Conservation (phyloP, 1,140 invertebrate species). For the Drosophila pallidifrons region DNA sequence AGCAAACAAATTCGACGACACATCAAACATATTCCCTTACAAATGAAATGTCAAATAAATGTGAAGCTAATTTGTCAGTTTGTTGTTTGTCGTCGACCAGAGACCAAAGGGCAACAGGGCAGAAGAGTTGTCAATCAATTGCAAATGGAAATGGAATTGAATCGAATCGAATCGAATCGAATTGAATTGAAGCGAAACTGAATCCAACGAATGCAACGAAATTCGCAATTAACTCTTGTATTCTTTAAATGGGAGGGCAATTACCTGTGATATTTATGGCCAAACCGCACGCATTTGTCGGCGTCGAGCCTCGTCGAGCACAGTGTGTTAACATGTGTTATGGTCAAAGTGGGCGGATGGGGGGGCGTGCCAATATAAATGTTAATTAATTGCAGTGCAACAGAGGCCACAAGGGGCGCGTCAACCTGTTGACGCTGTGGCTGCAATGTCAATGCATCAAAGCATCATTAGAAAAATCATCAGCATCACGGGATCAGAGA, state of each 20-base stretch:
- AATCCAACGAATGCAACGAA: conserved; percentile 23
- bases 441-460: neutral
- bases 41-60: conserved; percentile 68
- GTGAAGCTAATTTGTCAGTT: conserved; percentile 78
- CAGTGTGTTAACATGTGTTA: conserved; percentile 57
- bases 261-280: conserved; percentile 72
- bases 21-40: conserved; percentile 26
- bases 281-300: conserved; percentile 72
- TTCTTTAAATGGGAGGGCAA: conserved; percentile 54
- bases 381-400: conserved; percentile 68
- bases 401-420: conserved; percentile 4
- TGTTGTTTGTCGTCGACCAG: conserved; percentile 34
- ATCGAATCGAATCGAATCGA: conserved; percentile 18
- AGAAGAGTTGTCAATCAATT: conserved; percentile 63
- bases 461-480: conserved; percentile 17
- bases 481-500: conserved; percentile 7
- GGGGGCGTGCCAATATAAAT: conserved; percentile 10
- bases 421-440: conserved; percentile 29
- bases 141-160: conserved; percentile 34
- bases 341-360: neutral
- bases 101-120: conserved; percentile 24
- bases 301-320: neutral
- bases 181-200: conserved; percentile 56
- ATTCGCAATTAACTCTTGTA: conserved; percentile 59
- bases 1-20: conserved; percentile 38